Evolutionary conservation across 2,888 invertebrate species (phyloP).

Genomic region (Drosophila helvetica): DNA sequence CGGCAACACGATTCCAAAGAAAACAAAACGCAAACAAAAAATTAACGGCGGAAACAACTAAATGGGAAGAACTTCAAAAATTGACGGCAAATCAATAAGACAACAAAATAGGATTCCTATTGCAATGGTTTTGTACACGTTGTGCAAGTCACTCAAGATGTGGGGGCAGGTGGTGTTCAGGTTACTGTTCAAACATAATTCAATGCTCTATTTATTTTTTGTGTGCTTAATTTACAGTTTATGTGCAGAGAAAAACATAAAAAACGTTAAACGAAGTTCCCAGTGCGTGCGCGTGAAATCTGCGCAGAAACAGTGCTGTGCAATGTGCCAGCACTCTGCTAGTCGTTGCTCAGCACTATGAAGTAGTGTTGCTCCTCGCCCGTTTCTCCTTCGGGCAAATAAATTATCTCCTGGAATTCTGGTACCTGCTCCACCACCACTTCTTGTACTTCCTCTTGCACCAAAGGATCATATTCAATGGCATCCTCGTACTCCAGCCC

Average conservation of each 20-base stretch:
- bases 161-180: conserved; percentile 4
- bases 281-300: conserved; percentile 38
- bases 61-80: conserved; percentile 17
- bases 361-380: conserved; percentile 22
- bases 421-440: conserved; percentile 1
- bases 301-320: conserved; percentile 34
- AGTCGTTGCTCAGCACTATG: conserved; percentile 13
- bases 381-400: conserved; percentile 16
- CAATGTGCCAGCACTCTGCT: conserved; percentile 1
- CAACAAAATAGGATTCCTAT: conserved; percentile 35
- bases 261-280: conserved; percentile 70
- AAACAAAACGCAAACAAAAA: conserved; percentile 22
- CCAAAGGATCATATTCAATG: conserved; percentile 11
- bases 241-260: conserved; percentile 54
- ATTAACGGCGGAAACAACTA: neutral
- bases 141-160: neutral
- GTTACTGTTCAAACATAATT: conserved; percentile 16
- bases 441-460: neutral
- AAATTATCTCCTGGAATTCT: conserved; percentile 18
- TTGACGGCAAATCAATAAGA: conserved; percentile 48
- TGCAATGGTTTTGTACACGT: conserved; percentile 14
- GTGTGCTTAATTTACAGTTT: conserved; percentile 42
- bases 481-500: neutral
- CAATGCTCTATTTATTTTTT: conserved; percentile 21
- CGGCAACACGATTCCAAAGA: conserved; percentile 9